phyloP scores from a whole-genome alignment of 2,113 vertebrate genomes.

The Nansenia antarctica region DNA sequence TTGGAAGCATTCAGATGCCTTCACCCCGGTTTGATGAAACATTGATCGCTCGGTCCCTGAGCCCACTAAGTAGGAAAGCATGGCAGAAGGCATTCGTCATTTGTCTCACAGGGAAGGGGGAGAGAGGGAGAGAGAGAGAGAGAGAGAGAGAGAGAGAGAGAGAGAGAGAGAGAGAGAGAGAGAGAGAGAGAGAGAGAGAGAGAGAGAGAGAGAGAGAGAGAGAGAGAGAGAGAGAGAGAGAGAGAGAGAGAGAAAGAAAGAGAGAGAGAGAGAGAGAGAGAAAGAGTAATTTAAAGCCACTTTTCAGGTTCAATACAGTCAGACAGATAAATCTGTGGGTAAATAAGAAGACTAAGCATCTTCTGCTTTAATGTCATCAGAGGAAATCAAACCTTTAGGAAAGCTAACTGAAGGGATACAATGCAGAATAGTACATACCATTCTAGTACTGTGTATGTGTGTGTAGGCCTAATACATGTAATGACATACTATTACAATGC shows the following conservation, averaged over 20 bases:
- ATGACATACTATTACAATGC: background rate
- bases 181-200: constrained; percentile 26
- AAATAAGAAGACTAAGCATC: constrained; percentile 40
- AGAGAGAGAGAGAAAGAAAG: constrained; percentile 25
- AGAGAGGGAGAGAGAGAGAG: constrained; percentile 22
- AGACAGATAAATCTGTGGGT: constrained; percentile 40
- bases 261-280: constrained; percentile 29
- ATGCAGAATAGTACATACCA: background rate
- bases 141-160: constrained; percentile 26
- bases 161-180: constrained; percentile 26
- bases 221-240: constrained; percentile 26
- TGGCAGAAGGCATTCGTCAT: constrained; percentile 44
- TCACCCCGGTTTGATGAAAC: constrained; percentile 56
- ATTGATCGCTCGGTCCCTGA: constrained; percentile 44
- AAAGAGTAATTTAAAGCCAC: constrained; percentile 56
- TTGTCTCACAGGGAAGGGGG: too few species aligned
- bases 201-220: constrained; percentile 26
- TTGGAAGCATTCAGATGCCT: constrained; percentile 24
- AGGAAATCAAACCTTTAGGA: constrained; percentile 7
- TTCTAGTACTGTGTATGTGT: background rate
- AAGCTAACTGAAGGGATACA: constrained; percentile 1
- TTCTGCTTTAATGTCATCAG: constrained; percentile 29
- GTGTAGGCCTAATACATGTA: background rate
- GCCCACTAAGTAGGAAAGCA: constrained; percentile 7
- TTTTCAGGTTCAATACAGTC: constrained; percentile 59